Evolutionary conservation across 2,797 vertebrate species (phyloP).

Genomic region (Sparidentex hasta): DNA sequence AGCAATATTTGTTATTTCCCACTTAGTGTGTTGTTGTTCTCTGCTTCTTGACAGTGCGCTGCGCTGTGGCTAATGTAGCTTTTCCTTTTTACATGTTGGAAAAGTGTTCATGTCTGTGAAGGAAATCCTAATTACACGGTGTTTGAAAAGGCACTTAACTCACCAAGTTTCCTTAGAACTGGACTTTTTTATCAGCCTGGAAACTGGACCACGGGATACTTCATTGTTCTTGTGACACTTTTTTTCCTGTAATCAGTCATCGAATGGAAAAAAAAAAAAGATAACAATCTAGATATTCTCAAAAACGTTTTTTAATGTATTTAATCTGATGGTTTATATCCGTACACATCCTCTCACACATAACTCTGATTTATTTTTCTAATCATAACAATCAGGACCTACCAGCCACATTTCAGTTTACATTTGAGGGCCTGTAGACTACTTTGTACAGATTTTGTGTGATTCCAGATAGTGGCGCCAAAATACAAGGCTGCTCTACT

Average conservation of each 20-base stretch:
- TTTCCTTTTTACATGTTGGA: constrained; percentile 34
- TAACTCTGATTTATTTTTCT: neutral
- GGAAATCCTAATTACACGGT: constrained; percentile 57
- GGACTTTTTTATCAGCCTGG: constrained; percentile 47
- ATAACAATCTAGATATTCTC: neutral
- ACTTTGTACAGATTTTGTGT: no score
- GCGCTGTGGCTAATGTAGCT: constrained; percentile 15
- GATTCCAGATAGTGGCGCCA: neutral
- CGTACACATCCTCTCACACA: neutral
- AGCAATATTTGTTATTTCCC: constrained; percentile 11
- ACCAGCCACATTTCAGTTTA: neutral
- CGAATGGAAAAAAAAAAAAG: no score
- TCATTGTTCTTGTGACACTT: constrained; percentile 49
- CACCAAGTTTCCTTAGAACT: constrained; percentile 43
- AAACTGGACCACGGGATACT: constrained; percentile 19
- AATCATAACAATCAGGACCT: neutral
- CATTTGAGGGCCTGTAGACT: no score
- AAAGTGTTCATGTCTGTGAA: constrained; percentile 50
- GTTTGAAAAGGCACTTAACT: constrained; percentile 38
- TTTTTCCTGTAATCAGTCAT: constrained; percentile 9
- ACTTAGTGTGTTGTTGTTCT: constrained; percentile 5
- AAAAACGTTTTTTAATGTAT: neutral
- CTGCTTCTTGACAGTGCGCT: constrained; percentile 5
- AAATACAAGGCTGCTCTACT: neutral
- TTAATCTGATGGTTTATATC: neutral